Evolutionary conservation across 2,113 vertebrate species (phyloP).

Genomic region (Crotophaga sulcirostris): DNA sequence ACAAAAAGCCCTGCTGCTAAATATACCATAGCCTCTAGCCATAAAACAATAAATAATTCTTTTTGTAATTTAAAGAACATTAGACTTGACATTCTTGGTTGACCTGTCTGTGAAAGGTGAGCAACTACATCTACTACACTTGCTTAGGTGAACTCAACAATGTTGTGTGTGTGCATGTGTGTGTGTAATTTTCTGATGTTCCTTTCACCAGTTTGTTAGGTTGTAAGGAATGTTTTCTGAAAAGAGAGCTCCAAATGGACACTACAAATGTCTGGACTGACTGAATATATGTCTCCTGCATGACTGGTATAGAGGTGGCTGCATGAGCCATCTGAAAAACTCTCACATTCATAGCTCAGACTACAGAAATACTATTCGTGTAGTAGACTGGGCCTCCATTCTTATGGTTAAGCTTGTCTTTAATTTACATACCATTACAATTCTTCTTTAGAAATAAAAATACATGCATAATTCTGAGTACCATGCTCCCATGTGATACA

Average conservation of each 20-base stretch:
- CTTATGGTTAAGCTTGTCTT: conserved; percentile 19
- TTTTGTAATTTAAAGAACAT: not conserved
- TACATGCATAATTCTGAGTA: not conserved
- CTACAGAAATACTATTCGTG: conserved; percentile 40
- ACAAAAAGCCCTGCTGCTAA: not conserved
- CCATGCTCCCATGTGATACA: not conserved
- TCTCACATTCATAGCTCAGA: not conserved
- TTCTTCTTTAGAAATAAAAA: conserved; percentile 4
- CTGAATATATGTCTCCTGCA: not conserved
- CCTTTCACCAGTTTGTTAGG: not conserved
- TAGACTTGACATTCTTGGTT: not conserved
- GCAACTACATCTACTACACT: not conserved
- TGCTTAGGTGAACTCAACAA: not conserved
- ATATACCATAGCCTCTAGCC: not conserved
- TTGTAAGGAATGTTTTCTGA: not conserved
- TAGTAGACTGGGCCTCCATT: not conserved
- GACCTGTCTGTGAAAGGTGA: not conserved
- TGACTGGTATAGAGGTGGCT: fast-evolving
- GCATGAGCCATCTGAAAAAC: not conserved
- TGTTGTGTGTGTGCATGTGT: no score
- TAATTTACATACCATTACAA: conserved; percentile 60
- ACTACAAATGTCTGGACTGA: not conserved
- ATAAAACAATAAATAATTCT: not conserved
- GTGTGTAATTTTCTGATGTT: not conserved
- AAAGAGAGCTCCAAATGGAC: not conserved